phyloP scores from a whole-genome alignment of 2,113 vertebrate species.

The Camarhynchus parvulus region DNA sequence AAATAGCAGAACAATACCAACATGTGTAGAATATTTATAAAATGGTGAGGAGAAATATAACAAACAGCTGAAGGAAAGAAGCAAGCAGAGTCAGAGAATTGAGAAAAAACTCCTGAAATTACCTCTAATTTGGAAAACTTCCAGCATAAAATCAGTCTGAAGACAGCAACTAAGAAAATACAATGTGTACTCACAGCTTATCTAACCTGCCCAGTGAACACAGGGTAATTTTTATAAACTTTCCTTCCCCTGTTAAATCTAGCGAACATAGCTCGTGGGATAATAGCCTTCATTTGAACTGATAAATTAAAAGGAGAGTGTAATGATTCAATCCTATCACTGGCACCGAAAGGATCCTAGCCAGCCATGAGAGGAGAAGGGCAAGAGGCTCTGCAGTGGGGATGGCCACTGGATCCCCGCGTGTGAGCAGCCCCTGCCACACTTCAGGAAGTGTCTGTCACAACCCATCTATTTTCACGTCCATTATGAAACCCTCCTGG shows the following conservation, averaged over 20 bases:
- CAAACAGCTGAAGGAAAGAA: neutral
- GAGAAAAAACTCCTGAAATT: neutral
- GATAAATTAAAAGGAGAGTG: neutral
- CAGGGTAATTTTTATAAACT: neutral
- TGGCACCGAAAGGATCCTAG: neutral
- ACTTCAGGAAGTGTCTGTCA: slow-evolving; percentile 81
- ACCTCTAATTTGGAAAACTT: neutral
- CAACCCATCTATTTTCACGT: slow-evolving; percentile 73
- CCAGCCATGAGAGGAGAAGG: neutral
- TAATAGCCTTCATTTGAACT: neutral
- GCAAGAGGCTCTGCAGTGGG: neutral
- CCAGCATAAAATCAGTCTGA: neutral
- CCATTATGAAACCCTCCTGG: slow-evolving; percentile 73
- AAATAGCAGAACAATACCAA: neutral
- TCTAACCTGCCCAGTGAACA: neutral
- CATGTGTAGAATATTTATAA: neutral
- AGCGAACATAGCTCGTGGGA: neutral
- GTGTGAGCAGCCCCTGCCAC: slow-evolving; percentile 19
- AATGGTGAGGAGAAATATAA: neutral
- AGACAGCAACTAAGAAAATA: neutral
- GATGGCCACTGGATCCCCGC: slow-evolving; percentile 31
- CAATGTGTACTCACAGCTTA: neutral
- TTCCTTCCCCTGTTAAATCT: neutral
- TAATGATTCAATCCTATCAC: neutral
- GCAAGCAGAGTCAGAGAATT: neutral